Evolutionary conservation across 2,113 vertebrate species (phyloP).

Genomic region (Electrona antarctica): DNA sequence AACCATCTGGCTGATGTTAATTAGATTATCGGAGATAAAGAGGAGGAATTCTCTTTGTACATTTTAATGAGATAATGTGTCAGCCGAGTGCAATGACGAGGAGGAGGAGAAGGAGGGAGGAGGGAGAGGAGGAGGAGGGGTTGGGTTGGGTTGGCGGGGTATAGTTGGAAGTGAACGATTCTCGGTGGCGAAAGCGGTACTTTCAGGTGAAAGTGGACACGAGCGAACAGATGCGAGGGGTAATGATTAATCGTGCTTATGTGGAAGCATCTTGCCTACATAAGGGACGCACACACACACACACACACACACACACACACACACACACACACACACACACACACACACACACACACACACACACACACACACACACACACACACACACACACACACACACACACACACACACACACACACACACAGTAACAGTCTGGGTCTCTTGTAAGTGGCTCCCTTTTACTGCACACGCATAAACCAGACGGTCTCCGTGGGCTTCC

Average conservation of each 20-base stretch:
- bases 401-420: too few species aligned
- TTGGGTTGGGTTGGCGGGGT: too few species aligned
- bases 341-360: conserved; percentile 25
- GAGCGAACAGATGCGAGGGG: conserved; percentile 71
- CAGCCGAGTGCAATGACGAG: conserved; percentile 72
- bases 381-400: conserved; percentile 8
- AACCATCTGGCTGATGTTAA: conserved; percentile 87
- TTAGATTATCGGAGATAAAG: conserved; percentile 87
- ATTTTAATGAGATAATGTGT: conserved; percentile 86
- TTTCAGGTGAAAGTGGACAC: conserved; percentile 77
- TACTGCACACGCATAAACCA: conserved; percentile 17
- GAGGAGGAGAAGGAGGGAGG: conserved; percentile 17
- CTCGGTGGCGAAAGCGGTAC: conserved; percentile 22
- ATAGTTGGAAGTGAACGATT: not conserved
- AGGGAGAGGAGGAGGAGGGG: conserved; percentile 24
- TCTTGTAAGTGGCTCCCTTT: conserved; percentile 25
- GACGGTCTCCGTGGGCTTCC: conserved; percentile 8
- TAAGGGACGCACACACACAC: conserved; percentile 45
- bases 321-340: conserved; percentile 16
- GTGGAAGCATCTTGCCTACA: conserved; percentile 73
- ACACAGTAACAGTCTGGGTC: conserved; percentile 38
- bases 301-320: too few species aligned
- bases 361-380: too few species aligned
- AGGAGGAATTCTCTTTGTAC: conserved; percentile 84
- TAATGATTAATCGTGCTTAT: conserved; percentile 79